Conservation (phyloP, 2,113 vertebrate genomes). For the Pygathrix nemaeus region DNA sequence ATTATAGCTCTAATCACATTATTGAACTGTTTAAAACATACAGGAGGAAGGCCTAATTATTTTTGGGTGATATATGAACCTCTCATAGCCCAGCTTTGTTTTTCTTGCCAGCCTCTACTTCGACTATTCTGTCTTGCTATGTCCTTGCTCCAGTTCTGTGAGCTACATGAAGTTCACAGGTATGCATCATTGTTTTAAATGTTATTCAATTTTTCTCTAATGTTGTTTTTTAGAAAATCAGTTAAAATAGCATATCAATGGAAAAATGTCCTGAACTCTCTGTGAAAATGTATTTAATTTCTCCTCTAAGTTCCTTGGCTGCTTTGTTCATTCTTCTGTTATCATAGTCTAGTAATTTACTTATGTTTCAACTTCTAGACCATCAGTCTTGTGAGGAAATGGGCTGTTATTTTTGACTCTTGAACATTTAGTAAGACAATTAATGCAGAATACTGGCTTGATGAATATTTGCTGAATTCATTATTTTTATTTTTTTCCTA, state of each 20-base stretch:
- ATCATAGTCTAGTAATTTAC: not conserved
- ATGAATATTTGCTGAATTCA: not conserved
- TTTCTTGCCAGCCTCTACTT: not conserved
- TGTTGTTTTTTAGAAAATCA: not conserved
- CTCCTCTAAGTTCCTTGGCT: not conserved
- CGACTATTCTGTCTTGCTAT: not conserved
- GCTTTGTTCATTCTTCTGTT: not conserved
- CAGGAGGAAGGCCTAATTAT: not conserved
- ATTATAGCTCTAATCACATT: not conserved
- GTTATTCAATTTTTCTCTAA: not conserved
- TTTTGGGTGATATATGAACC: too few species aligned
- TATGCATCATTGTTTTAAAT: not conserved
- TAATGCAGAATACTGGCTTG: not conserved
- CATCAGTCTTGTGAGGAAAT: not conserved
- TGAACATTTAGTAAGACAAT: not conserved
- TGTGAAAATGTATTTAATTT: not conserved
- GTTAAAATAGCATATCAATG: not conserved
- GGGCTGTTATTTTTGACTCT: not conserved
- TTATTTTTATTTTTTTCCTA: slow-evolving; percentile 4
- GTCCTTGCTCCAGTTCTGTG: not conserved
- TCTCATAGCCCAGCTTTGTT: not conserved
- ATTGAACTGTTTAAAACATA: not conserved
- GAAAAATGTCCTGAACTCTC: not conserved
- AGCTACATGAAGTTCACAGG: not conserved
- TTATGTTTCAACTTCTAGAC: not conserved